Percentiles rank a stretch among this genome's conserved stretches.
Evolutionary conservation across 2,797 vertebrate genomes (phyloP).

Genomic region (Ptychadena robeensis): DNA sequence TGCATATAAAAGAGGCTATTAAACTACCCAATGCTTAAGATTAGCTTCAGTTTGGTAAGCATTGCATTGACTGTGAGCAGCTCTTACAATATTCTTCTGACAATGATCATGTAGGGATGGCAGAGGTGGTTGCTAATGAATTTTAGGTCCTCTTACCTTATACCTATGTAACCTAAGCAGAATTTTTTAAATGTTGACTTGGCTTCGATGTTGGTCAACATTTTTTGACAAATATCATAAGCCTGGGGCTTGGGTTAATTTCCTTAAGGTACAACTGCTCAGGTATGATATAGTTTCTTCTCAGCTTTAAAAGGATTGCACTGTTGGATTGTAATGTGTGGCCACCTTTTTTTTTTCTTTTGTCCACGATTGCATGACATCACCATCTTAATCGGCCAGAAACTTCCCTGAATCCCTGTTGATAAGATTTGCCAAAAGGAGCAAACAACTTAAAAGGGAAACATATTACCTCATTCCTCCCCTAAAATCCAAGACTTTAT

Average conservation of each 20-base stretch:
- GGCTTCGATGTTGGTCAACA: too few relatives aligned
- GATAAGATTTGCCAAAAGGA: background rate
- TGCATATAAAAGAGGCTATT: too few relatives aligned
- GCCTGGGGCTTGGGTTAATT: too few relatives aligned
- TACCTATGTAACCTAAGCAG: too few relatives aligned
- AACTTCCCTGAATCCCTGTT: background rate
- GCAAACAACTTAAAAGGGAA: background rate
- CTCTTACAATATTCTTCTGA: background rate
- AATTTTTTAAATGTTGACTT: too few relatives aligned
- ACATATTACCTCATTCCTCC: slow-evolving; percentile 7
- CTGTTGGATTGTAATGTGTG: background rate
- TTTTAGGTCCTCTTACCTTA: background rate
- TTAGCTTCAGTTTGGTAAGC: background rate
- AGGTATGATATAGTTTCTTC: background rate
- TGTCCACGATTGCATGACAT: background rate
- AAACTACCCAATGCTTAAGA: background rate
- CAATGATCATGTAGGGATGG: background rate
- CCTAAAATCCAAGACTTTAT: background rate
- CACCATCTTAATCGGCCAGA: background rate
- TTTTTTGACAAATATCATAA: too few relatives aligned
- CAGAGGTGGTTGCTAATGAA: background rate
- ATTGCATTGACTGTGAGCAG: background rate
- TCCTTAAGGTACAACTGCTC: too few relatives aligned
- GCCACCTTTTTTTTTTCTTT: too few relatives aligned
- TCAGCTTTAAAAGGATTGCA: background rate